These are phyloP conservation scores for Nothoprocta pentlandii DNA, from an alignment of 2,113 vertebrate species.

Conservation along the genomic window DNA sequence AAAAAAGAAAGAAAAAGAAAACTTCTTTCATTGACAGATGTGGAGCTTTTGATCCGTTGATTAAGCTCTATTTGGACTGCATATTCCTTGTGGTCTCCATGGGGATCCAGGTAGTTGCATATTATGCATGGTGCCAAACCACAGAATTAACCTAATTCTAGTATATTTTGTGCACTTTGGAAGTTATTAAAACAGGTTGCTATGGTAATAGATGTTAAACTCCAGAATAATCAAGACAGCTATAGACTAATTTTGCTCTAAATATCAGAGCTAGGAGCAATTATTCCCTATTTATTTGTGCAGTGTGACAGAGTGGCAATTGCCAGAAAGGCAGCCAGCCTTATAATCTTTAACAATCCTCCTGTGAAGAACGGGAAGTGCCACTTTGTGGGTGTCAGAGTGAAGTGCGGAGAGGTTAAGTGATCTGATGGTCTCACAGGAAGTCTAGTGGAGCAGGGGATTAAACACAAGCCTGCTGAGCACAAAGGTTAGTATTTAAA, in stretches of 20 bases:
- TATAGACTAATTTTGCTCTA: conserved; percentile 38
- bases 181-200: conserved; percentile 59
- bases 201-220: conserved; percentile 56
- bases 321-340: not conserved
- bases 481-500: not conserved
- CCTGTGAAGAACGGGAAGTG: not conserved
- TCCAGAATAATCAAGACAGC: conserved; percentile 16
- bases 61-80: conserved; percentile 11
- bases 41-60: not conserved
- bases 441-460: not conserved
- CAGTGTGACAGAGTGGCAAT: not conserved
- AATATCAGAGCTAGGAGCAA: conserved; percentile 18
- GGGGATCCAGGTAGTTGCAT: not conserved
- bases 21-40: not conserved
- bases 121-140: conserved; percentile 5
- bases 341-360: conserved; percentile 37
- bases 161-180: conserved; percentile 18
- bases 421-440: not conserved
- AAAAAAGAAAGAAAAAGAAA: not conserved
- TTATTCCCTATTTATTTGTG: not conserved
- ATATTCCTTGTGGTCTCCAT: conserved; percentile 6
- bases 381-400: not conserved
- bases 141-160: conserved; percentile 55
- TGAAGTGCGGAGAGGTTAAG: not conserved
- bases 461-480: not conserved